These are phyloP conservation scores for Zygaena filipendulae DNA, from an alignment of 2,888 invertebrate genomes.

Conservation along the genomic window DNA sequence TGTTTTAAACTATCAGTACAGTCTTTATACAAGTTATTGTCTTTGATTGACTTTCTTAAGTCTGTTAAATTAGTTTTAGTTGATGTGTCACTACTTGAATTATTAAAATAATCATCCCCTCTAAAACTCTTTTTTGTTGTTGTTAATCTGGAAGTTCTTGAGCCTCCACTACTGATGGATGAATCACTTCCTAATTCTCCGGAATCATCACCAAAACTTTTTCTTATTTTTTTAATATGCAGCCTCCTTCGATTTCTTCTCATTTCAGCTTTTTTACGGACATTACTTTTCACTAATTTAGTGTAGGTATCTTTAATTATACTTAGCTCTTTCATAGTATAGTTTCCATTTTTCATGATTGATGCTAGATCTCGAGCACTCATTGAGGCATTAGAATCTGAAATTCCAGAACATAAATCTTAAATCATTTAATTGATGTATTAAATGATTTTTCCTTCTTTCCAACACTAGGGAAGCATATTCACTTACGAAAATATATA, in stretches of 20 bases:
- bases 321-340: constrained; percentile 33
- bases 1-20: constrained; percentile 26
- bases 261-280: constrained; percentile 31
- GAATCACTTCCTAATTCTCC: constrained; percentile 45
- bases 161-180: constrained; percentile 43
- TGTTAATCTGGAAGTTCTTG: constrained; percentile 29
- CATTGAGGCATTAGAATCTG: constrained; percentile 38
- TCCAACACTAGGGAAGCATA: too few species aligned
- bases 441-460: too few species aligned
- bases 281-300: constrained; percentile 25
- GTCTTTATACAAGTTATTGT: constrained; percentile 26
- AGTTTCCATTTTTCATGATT: constrained; percentile 32
- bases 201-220: constrained; percentile 36
- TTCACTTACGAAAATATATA: too few species aligned
- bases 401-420: too few species aligned
- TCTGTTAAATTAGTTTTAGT: constrained; percentile 24
- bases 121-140: too few species aligned
- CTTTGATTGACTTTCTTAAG: constrained; percentile 23
- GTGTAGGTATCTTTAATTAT: constrained; percentile 33
- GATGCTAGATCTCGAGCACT: constrained; percentile 36
- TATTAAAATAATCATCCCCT: constrained; percentile 5
- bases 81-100: constrained; percentile 11
- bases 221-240: constrained; percentile 26
- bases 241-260: constrained; percentile 29
- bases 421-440: too few species aligned